phyloP scores from a whole-genome alignment of 2,888 invertebrate genomes.

The Meteorus colon region DNA sequence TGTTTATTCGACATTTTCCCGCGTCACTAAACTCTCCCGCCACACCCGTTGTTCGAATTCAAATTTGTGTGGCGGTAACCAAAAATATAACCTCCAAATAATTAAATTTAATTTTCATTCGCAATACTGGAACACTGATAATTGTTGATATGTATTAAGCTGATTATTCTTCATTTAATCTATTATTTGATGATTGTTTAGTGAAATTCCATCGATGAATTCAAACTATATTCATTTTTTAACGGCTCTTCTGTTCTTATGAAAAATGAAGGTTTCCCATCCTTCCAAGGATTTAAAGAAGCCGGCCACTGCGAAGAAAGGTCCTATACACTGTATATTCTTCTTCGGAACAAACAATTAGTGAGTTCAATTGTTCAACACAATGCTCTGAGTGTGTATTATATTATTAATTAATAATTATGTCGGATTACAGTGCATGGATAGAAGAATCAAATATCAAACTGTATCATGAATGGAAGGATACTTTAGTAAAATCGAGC shows the following conservation, averaged over 20 bases:
- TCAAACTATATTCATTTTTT: conserved; percentile 11
- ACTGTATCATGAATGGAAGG: conserved; percentile 87
- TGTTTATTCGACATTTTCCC: conserved; percentile 37
- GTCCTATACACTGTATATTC: conserved; percentile 87
- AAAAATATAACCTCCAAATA: conserved; percentile 66
- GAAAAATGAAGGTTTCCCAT: conserved; percentile 82
- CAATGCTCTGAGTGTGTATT: neutral
- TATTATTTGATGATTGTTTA: no score
- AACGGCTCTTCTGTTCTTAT: conserved; percentile 59
- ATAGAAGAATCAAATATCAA: conserved; percentile 89
- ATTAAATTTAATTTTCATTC: no score
- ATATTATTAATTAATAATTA: conserved; percentile 20
- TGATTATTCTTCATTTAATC: no score
- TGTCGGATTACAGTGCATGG: conserved; percentile 82
- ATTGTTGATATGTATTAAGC: no score
- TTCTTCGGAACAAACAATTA: conserved; percentile 97
- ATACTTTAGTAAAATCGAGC: conserved; percentile 83
- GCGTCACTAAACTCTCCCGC: conserved; percentile 60
- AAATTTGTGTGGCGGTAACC: conserved; percentile 67
- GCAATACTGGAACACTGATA: no score
- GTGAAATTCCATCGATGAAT: neutral
- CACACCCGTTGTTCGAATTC: conserved; percentile 66
- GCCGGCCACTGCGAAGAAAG: conserved; percentile 82
- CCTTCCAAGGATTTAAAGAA: conserved; percentile 86
- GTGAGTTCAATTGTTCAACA: conserved; percentile 79